phyloP scores from a whole-genome alignment of 1,140 invertebrate species.

The Tenebrio molitor region DNA sequence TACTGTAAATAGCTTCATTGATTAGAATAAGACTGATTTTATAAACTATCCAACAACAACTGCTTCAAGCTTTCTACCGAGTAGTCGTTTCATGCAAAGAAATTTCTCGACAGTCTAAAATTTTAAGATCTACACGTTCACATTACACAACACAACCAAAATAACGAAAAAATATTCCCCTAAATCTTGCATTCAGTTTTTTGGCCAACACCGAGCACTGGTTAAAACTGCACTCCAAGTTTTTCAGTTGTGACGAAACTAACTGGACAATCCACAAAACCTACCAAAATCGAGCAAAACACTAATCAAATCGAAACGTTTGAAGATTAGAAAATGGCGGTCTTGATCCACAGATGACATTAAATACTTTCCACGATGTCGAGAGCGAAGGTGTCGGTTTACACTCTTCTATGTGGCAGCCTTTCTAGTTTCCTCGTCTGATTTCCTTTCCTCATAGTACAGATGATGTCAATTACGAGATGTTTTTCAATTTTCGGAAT shows the following conservation, averaged over 20 bases:
- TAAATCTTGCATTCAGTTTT: too few species aligned
- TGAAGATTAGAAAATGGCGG: too few species aligned
- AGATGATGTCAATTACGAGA: slow-evolving; percentile 54
- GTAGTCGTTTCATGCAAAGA: slow-evolving; percentile 21
- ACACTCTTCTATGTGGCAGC: slow-evolving; percentile 39
- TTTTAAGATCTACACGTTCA: background rate
- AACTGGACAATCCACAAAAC: too few species aligned
- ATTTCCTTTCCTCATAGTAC: slow-evolving; percentile 43
- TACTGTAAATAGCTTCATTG: slow-evolving; percentile 44
- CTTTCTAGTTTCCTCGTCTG: slow-evolving; percentile 23
- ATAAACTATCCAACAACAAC: slow-evolving; percentile 20
- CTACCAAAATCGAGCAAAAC: too few species aligned
- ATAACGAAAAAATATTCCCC: background rate
- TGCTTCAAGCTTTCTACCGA: slow-evolving; percentile 3
- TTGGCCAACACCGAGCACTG: too few species aligned
- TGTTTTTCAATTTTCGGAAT: slow-evolving; percentile 46
- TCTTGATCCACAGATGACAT: too few species aligned
- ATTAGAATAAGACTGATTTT: slow-evolving; percentile 47
- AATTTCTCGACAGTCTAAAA: background rate
- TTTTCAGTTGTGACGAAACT: too few species aligned
- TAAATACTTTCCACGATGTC: slow-evolving; percentile 40
- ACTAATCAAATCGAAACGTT: too few species aligned
- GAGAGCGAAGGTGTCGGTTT: background rate
- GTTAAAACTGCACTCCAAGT: slow-evolving; percentile 26
- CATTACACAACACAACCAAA: too few species aligned